Conservation (phyloP, 2,797 vertebrate species). For the Meda fulgida region DNA sequence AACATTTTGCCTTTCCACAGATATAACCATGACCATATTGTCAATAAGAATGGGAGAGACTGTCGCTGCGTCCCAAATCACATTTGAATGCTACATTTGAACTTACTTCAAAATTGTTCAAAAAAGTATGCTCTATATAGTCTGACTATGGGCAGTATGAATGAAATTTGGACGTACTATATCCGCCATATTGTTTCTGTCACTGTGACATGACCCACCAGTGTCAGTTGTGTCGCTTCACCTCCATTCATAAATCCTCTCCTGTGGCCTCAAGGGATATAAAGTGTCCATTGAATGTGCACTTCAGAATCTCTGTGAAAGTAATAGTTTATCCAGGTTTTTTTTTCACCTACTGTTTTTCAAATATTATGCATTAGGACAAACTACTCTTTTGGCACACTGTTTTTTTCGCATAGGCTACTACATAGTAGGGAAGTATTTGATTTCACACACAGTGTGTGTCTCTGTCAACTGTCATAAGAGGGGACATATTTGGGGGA, state of each 20-base stretch:
- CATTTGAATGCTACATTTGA: too few relatives aligned
- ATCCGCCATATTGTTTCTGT: background rate
- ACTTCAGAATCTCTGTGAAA: background rate
- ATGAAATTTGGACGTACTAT: background rate
- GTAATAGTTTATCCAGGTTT: background rate
- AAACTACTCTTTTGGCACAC: too few relatives aligned
- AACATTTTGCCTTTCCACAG: background rate
- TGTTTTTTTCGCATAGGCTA: too few relatives aligned
- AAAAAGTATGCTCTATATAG: background rate
- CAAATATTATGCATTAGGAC: too few relatives aligned
- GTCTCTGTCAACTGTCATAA: background rate
- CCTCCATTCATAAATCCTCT: background rate
- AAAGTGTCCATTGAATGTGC: background rate
- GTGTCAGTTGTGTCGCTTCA: too few relatives aligned
- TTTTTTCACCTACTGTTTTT: too few relatives aligned
- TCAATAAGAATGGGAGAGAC: constrained; percentile 11
- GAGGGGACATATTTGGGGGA: background rate
- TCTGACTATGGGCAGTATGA: background rate
- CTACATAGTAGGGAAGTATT: too few relatives aligned
- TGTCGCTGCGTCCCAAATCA: background rate
- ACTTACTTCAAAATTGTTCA: background rate
- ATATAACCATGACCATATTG: constrained; percentile 2
- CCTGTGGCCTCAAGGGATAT: background rate
- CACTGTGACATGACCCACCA: background rate
- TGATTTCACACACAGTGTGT: too few relatives aligned